Conservation (phyloP, 1,140 invertebrate genomes). For the Cephus cinctus region DNA sequence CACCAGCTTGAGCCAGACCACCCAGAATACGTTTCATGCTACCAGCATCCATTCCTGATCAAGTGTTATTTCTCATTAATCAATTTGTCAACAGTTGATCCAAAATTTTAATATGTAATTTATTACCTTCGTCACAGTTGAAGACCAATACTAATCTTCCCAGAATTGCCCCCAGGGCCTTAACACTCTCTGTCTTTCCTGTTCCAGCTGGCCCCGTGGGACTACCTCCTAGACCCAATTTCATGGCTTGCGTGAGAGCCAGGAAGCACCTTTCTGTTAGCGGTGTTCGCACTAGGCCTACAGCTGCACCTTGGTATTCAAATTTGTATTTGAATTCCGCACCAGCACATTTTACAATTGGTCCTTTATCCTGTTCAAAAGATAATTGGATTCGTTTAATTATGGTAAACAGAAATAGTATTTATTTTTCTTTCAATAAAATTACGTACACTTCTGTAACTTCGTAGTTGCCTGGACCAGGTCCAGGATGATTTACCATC, state of each 20-base stretch:
- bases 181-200: conserved; percentile 97
- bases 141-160: conserved; percentile 94
- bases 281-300: conserved; percentile 86
- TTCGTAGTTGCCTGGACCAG: conserved; percentile 93
- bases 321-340: conserved; percentile 94
- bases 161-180: conserved; percentile 86
- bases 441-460: conserved; percentile 40
- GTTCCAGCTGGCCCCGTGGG: conserved; percentile 99
- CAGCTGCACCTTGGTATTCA: conserved; percentile 92
- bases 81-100: too few relatives aligned
- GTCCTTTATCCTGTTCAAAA: conserved; percentile 50
- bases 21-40: conserved; percentile 92
- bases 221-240: conserved; percentile 95
- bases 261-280: conserved; percentile 95
- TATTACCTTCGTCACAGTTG: conserved; percentile 90
- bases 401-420: too few relatives aligned
- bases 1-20: conserved; percentile 91
- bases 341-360: conserved; percentile 76
- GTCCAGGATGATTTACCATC: conserved; percentile 64
- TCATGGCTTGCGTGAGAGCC: conserved; percentile 92
- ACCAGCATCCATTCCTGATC: conserved; percentile 86
- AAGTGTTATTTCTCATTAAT: conserved; percentile 5
- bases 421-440: conserved; percentile 2
- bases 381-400: conserved; percentile 3
- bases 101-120: too few relatives aligned